A percentile compares a stretch with the other conserved stretches of the same genome.
Conservation (phyloP, 1,140 invertebrate genomes). For the Drosophila aff. region DNA sequence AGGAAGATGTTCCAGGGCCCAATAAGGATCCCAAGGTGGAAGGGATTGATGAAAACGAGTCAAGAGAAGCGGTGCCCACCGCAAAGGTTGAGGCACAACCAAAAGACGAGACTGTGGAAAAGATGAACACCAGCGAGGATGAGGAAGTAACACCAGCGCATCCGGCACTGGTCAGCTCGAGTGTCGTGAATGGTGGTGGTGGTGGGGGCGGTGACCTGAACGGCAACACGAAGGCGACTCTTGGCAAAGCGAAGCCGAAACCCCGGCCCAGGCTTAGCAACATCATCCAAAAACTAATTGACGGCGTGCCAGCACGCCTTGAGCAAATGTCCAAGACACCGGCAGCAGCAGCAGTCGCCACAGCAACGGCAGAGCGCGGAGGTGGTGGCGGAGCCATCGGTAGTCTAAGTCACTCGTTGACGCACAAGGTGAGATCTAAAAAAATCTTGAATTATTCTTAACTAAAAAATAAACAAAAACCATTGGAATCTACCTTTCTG, state of each 20-base stretch:
- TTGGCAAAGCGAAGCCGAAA: slow-evolving; percentile 63
- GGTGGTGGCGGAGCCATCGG: slow-evolving; percentile 56
- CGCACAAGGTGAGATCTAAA: slow-evolving; percentile 62
- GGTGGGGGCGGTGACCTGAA: slow-evolving; percentile 37
- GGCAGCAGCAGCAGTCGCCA: slow-evolving; percentile 8
- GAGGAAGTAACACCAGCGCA: slow-evolving; percentile 46
- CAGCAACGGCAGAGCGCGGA: slow-evolving; percentile 44
- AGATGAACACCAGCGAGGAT: slow-evolving; percentile 81
- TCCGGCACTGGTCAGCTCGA: slow-evolving; percentile 2
- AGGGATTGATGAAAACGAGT: slow-evolving; percentile 15
- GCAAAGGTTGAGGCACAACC: slow-evolving; percentile 17
- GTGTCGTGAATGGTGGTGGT: slow-evolving; percentile 42
- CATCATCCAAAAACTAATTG: slow-evolving; percentile 83
- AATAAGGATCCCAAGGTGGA: slow-evolving; percentile 14
- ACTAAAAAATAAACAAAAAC: no score
- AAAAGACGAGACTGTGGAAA: slow-evolving; percentile 54
- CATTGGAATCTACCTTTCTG: background rate
- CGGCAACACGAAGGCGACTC: slow-evolving; percentile 44
- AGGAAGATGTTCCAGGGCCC: slow-evolving; percentile 28
- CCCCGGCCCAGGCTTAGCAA: slow-evolving; percentile 72
- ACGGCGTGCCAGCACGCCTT: slow-evolving; percentile 72
- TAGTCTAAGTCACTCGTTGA: slow-evolving; percentile 66
- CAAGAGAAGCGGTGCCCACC: background rate
- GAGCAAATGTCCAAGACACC: slow-evolving; percentile 74
- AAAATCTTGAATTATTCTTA: background rate